Conservation (phyloP, 2,888 invertebrate genomes). For the Dynastes tityus region DNA sequence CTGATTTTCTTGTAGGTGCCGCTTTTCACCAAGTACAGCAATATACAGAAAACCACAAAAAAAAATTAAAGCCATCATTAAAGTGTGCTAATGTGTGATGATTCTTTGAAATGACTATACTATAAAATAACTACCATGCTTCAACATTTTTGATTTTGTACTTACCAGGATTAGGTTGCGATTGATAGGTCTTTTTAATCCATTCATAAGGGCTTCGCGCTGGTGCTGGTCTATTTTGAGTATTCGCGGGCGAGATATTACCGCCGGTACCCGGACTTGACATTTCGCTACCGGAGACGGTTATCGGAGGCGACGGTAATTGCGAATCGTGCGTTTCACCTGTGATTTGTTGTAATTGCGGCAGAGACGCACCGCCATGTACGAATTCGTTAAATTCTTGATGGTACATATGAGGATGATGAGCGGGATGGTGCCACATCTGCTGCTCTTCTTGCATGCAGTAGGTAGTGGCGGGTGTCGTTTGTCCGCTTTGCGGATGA, state of each 20-base stretch:
- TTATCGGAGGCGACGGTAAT: constrained; percentile 76
- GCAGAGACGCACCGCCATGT: constrained; percentile 67
- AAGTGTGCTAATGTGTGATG: too few relatives aligned
- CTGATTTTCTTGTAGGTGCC: too few relatives aligned
- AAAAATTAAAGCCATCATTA: too few relatives aligned
- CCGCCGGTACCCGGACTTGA: constrained; percentile 74
- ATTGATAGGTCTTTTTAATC: constrained; percentile 93
- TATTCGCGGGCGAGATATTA: constrained; percentile 66
- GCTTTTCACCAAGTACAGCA: too few relatives aligned
- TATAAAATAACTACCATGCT: too few relatives aligned
- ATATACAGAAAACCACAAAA: too few relatives aligned
- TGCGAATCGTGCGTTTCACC: constrained; percentile 65
- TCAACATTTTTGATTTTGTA: constrained; percentile 45
- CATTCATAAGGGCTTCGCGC: constrained; percentile 90
- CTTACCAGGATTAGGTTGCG: constrained; percentile 88
- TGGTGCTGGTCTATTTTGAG: constrained; percentile 76
- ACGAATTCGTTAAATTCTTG: constrained; percentile 70
- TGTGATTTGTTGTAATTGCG: constrained; percentile 70
- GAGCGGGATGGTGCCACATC: constrained; percentile 68
- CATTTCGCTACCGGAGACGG: constrained; percentile 75
- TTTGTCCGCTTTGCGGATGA: constrained; percentile 70
- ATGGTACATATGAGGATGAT: constrained; percentile 70
- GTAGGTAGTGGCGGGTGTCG: constrained; percentile 58
- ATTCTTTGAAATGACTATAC: too few relatives aligned
- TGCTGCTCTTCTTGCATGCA: constrained; percentile 70